phyloP scores from a whole-genome alignment of 2,888 invertebrate species.

The Drosophila kambysellisi region DNA sequence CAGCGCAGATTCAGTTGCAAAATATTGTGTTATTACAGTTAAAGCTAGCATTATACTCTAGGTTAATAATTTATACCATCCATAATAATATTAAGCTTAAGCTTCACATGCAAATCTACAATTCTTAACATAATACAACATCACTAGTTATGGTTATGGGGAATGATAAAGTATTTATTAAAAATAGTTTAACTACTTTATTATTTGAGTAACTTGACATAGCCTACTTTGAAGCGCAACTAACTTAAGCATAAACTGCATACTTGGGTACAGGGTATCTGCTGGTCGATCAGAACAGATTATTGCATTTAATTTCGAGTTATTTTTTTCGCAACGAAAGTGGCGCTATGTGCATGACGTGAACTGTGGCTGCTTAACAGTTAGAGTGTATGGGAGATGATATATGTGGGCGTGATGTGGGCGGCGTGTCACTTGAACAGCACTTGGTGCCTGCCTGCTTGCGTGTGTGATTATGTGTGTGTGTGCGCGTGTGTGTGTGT shows the following conservation, averaged over 20 bases:
- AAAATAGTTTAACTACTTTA: too few relatives aligned
- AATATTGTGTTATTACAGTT: neutral
- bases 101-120: slow-evolving; percentile 3
- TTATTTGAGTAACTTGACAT: neutral
- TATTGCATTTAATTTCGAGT: slow-evolving; percentile 3
- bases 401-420: slow-evolving; percentile 49
- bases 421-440: slow-evolving; percentile 41
- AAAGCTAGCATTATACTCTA: neutral
- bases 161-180: neutral
- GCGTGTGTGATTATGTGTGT: neutral
- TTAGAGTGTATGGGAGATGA: slow-evolving; percentile 26
- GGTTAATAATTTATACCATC: neutral
- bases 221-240: slow-evolving; percentile 25
- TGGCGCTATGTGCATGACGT: slow-evolving; percentile 73
- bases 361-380: slow-evolving; percentile 49
- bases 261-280: slow-evolving; percentile 12
- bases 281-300: slow-evolving; percentile 4
- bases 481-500: slow-evolving; percentile 3
- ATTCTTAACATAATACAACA: neutral
- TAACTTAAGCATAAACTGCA: neutral
- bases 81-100: neutral
- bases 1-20: neutral
- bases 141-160: neutral
- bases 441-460: slow-evolving; percentile 14
- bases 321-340: slow-evolving; percentile 41